Evolutionary conservation across 2,888 invertebrate species (phyloP).

Genomic region (Frankliniella fusca): DNA sequence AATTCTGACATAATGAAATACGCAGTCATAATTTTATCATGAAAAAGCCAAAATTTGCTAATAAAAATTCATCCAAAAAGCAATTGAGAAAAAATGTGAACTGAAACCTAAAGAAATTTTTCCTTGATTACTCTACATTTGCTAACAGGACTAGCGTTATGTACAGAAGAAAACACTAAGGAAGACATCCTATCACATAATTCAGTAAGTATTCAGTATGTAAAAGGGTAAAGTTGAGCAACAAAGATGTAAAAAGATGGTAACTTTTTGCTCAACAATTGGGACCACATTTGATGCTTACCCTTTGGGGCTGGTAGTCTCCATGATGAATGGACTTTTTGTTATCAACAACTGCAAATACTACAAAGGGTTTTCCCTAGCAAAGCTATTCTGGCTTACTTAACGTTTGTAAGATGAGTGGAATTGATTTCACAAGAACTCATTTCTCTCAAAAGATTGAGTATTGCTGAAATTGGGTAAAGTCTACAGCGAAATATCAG

Average conservation of each 20-base stretch:
- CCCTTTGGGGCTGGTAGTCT: not conserved
- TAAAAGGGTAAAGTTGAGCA: not conserved
- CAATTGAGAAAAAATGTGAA: not conserved
- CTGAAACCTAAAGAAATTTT: not conserved
- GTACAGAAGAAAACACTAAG: constrained; percentile 31
- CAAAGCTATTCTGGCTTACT: not conserved
- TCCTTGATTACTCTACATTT: not conserved
- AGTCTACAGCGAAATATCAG: constrained; percentile 31
- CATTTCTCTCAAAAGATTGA: not conserved
- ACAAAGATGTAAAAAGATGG: not conserved
- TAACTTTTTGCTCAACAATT: not conserved
- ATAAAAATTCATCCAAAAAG: not conserved
- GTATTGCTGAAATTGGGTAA: not conserved
- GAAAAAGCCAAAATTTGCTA: not conserved
- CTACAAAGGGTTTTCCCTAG: not conserved
- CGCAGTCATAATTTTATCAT: not conserved
- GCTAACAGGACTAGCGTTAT: not conserved
- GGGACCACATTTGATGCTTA: not conserved
- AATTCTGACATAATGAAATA: constrained; percentile 34
- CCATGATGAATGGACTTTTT: constrained; percentile 7
- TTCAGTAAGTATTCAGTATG: not conserved
- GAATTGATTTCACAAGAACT: constrained; percentile 32
- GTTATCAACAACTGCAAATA: not conserved
- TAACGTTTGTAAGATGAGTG: not conserved
- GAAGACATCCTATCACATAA: too few species aligned